phyloP scores from a whole-genome alignment of 2,113 vertebrate genomes.

The Harpagus bidentatus region DNA sequence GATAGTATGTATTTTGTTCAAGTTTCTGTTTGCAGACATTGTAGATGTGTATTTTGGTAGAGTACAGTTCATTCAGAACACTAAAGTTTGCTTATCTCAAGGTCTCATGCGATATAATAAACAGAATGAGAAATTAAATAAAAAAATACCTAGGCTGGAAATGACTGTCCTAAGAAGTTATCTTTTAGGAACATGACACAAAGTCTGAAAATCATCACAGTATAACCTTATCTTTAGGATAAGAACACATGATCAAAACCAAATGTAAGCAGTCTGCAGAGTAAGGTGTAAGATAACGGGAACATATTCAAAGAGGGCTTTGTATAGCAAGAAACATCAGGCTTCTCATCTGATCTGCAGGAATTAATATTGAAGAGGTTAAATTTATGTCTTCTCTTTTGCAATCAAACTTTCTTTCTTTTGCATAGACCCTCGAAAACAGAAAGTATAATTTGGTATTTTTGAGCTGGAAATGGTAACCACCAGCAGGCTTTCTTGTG shows the following conservation, averaged over 20 bases:
- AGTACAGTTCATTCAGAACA: background rate
- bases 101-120: background rate
- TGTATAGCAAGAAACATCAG: background rate
- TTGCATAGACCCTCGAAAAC: background rate
- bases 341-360: background rate
- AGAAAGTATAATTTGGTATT: background rate
- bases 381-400: background rate
- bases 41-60: background rate
- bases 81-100: background rate
- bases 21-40: background rate
- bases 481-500: background rate
- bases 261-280: background rate
- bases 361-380: background rate
- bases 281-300: background rate
- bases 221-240: background rate
- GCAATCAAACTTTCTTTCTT: background rate
- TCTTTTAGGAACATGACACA: background rate
- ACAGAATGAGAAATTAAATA: background rate
- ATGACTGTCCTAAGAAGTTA: background rate
- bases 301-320: background rate
- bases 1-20: background rate
- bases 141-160: background rate
- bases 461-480: background rate
- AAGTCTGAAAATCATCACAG: background rate
- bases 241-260: background rate